Conservation (phyloP, 2,888 invertebrate species). For the Nemotelus pantherinus region DNA sequence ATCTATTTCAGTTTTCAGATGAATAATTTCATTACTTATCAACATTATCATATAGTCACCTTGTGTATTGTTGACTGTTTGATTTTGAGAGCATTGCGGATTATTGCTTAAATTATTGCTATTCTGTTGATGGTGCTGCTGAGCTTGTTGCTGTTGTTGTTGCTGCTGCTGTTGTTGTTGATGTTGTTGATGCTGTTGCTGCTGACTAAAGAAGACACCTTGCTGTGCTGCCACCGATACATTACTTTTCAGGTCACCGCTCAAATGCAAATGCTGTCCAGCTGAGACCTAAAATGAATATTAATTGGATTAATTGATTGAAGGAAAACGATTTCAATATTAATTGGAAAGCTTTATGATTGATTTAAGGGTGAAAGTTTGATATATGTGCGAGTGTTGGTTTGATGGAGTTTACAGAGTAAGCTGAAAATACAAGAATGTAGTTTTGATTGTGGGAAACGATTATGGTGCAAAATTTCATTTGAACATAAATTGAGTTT, state of each 20-base stretch:
- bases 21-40: too few species aligned
- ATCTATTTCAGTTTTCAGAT: too few species aligned
- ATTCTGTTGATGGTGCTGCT: constrained; percentile 61
- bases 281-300: constrained; percentile 77
- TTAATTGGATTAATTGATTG: too few species aligned
- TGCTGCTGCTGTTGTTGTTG: constrained; percentile 54
- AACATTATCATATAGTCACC: constrained; percentile 53
- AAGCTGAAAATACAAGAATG: too few species aligned
- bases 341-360: too few species aligned
- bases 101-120: constrained; percentile 46
- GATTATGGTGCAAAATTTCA: too few species aligned
- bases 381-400: too few species aligned
- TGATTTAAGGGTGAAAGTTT: too few species aligned
- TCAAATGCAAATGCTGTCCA: constrained; percentile 85
- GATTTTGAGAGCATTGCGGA: constrained; percentile 57
- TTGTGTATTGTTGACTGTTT: constrained; percentile 62
- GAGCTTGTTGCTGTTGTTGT: constrained; percentile 53
- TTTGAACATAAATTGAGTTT: too few species aligned
- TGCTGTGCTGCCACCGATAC: constrained; percentile 87
- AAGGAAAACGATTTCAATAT: too few species aligned
- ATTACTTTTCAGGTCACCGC: constrained; percentile 76
- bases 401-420: too few species aligned
- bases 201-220: constrained; percentile 77
- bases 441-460: too few species aligned
- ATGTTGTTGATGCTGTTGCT: constrained; percentile 60